These are phyloP conservation scores for Phocides pigmalion DNA, from an alignment of 1,140 invertebrate genomes.

Conservation along the genomic window DNA sequence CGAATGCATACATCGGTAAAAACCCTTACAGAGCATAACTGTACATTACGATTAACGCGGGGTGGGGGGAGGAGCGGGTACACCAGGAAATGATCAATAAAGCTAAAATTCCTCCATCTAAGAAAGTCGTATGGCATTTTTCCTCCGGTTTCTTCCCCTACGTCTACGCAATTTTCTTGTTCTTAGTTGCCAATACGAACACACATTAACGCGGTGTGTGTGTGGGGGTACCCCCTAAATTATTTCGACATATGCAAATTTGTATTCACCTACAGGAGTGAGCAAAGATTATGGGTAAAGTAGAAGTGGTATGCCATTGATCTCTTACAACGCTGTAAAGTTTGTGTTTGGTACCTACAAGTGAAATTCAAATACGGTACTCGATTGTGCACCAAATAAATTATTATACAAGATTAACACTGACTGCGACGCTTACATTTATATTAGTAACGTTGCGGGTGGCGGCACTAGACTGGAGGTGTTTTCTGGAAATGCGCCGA, in stretches of 20 bases:
- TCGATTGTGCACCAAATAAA: too few species aligned
- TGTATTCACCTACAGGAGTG: conserved; percentile 76
- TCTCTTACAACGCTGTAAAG: too few species aligned
- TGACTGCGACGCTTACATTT: too few species aligned
- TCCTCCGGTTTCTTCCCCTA: conserved; percentile 23
- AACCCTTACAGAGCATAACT: neutral
- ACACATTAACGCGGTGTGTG: conserved; percentile 64
- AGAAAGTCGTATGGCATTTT: conserved; percentile 35
- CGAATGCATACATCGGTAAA: conserved; percentile 8
- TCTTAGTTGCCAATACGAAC: conserved; percentile 62
- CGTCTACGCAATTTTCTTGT: conserved; percentile 54
- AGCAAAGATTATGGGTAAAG: conserved; percentile 51
- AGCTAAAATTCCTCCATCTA: conserved; percentile 34
- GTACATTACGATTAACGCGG: conserved; percentile 2
- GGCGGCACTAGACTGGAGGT: too few species aligned
- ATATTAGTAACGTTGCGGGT: too few species aligned
- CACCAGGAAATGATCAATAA: conserved; percentile 32
- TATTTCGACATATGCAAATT: conserved; percentile 83
- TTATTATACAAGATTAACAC: too few species aligned
- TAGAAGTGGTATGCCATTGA: conserved; percentile 10
- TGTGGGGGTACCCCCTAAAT: conserved; percentile 74
- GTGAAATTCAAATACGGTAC: too few species aligned
- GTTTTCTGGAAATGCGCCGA: too few species aligned
- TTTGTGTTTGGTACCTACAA: too few species aligned
- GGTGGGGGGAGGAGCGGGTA: neutral